Percentiles rank a stretch among this genome's conserved stretches.
Conservation (phyloP, 2,888 invertebrate genomes). For the Ashinkailepas kermadecensis region DNA sequence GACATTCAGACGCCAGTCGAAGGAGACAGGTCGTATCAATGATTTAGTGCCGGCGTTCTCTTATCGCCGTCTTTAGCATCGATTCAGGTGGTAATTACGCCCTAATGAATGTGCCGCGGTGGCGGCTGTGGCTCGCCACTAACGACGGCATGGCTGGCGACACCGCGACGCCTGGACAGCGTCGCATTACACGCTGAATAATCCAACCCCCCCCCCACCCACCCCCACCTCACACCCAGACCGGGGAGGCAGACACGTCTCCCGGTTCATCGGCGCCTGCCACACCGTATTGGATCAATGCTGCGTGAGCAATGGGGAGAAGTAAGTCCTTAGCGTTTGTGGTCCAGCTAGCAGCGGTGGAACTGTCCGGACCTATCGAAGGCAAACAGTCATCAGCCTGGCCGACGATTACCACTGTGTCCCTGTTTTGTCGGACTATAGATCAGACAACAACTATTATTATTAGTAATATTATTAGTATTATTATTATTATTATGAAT, state of each 20-base stretch:
- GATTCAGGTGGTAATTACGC: conserved; percentile 22
- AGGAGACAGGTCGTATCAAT: conserved; percentile 13
- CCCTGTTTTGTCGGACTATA: no score
- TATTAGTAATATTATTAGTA: no score
- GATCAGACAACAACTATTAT: no score
- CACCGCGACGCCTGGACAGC: not conserved
- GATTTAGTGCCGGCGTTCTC: not conserved
- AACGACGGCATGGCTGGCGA: not conserved
- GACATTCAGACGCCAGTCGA: not conserved
- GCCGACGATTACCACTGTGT: no score
- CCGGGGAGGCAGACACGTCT: not conserved
- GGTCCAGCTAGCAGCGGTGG: no score
- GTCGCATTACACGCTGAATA: not conserved
- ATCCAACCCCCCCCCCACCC: no score
- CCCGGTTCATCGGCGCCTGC: not conserved
- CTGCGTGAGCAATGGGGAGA: not conserved
- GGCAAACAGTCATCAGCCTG: no score
- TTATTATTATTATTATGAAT: no score
- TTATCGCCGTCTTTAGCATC: conserved; percentile 21
- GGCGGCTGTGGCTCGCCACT: not conserved
- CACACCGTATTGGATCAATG: not conserved
- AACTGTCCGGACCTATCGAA: no score
- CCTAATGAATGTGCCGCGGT: conserved; percentile 1
- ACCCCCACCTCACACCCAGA: no score
- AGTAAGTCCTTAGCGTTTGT: no score